phyloP scores from a whole-genome alignment of 2,888 invertebrate species.

The Furcula furcula region DNA sequence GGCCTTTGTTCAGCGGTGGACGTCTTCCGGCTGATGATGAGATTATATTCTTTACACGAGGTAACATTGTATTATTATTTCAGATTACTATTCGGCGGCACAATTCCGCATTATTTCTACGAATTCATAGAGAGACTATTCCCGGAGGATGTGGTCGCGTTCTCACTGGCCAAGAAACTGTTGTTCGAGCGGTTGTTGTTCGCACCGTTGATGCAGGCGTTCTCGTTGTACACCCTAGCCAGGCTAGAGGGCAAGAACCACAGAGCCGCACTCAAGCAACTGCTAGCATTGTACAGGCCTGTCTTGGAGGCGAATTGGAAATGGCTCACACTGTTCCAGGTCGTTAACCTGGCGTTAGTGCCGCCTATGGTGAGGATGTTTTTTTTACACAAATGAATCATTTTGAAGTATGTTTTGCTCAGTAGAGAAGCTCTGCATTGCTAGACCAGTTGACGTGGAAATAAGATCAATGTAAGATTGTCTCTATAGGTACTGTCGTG shows the following conservation, averaged over 20 bases:
- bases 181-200: conserved; percentile 87
- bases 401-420: too few relatives aligned
- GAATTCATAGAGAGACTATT: conserved; percentile 82
- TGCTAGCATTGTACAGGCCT: conserved; percentile 84
- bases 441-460: too few relatives aligned
- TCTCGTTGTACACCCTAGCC: conserved; percentile 87
- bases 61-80: conserved; percentile 23
- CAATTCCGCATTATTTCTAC: conserved; percentile 90
- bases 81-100: conserved; percentile 90
- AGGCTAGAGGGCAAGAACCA: conserved; percentile 90
- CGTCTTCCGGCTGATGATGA: too few relatives aligned
- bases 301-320: conserved; percentile 88
- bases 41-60: too few relatives aligned
- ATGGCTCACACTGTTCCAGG: conserved; percentile 88
- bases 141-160: conserved; percentile 80
- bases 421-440: too few relatives aligned
- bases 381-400: too few relatives aligned
- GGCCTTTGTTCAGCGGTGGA: too few relatives aligned
- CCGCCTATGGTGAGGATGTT: conserved; percentile 87
- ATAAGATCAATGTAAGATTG: too few relatives aligned
- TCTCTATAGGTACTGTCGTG: too few relatives aligned
- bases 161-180: conserved; percentile 82
- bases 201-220: conserved; percentile 86
- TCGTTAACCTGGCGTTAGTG: conserved; percentile 87
- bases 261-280: conserved; percentile 82